Evolutionary conservation across 2,797 vertebrate genomes (phyloP).

Genomic region (Danio kyathit): DNA sequence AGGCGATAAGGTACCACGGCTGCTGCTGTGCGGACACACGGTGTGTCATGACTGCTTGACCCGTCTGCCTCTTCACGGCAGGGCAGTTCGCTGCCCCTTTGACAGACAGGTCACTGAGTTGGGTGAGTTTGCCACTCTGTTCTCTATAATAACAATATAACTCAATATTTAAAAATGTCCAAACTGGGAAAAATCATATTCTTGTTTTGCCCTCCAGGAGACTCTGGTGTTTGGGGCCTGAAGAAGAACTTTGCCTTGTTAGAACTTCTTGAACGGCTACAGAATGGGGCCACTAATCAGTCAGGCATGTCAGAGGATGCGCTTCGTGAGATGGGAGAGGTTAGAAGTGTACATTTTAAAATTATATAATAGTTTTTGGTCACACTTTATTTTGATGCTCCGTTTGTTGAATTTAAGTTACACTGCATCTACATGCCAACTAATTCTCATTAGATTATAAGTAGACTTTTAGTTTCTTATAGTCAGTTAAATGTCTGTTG

Average conservation of each 20-base stretch:
- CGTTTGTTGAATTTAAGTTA: no score
- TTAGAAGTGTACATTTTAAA: constrained; percentile 56
- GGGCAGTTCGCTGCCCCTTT: constrained; percentile 95
- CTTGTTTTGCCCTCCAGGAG: constrained; percentile 77
- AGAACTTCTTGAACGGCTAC: constrained; percentile 93
- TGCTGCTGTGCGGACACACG: constrained; percentile 96
- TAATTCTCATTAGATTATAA: no score
- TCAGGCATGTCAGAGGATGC: constrained; percentile 88
- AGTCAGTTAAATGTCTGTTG: no score
- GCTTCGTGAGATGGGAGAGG: constrained; percentile 92
- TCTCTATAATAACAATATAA: not conserved
- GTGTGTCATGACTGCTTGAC: constrained; percentile 98
- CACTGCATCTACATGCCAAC: no score
- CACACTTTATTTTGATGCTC: no score
- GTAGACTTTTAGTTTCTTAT: no score
- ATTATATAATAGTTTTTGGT: not conserved
- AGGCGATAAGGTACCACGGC: constrained; percentile 96
- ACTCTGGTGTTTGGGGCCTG: constrained; percentile 97
- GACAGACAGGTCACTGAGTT: constrained; percentile 96
- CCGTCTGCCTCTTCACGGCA: constrained; percentile 92
- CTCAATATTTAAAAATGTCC: not conserved
- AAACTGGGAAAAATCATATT: not conserved
- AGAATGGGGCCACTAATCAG: constrained; percentile 92
- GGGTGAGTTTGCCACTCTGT: constrained; percentile 73
- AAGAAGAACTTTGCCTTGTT: constrained; percentile 99